A percentile compares a stretch with the other conserved stretches of the same genome.
Evolutionary conservation across 2,113 vertebrate species (phyloP).

Genomic region (Rhea pennata): DNA sequence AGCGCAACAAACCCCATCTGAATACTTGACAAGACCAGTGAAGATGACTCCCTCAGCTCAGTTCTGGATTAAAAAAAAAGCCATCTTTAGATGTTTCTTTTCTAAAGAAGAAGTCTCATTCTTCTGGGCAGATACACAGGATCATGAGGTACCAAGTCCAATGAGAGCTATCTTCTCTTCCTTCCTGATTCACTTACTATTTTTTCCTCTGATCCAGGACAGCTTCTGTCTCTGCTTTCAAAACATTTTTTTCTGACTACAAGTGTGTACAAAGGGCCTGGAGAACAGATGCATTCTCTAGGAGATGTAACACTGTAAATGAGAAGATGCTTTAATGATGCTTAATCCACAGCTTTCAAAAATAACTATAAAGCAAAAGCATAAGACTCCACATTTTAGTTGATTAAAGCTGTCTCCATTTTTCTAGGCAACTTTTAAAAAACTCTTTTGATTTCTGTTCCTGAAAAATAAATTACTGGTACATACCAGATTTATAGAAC

Average conservation of each 20-base stretch:
- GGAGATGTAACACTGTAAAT: not conserved
- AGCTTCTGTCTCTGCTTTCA: not conserved
- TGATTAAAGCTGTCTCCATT: not conserved
- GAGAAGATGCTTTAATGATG: not conserved
- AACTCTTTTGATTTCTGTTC: not conserved
- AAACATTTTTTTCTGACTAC: not conserved
- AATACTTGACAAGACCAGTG: not conserved
- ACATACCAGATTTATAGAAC: not conserved
- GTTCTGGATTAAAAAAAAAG: not conserved
- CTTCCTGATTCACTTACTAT: not conserved
- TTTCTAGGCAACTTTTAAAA: not conserved
- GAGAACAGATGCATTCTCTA: not conserved
- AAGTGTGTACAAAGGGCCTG: not conserved
- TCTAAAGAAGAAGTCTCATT: not conserved
- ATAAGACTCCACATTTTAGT: not conserved
- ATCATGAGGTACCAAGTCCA: not conserved
- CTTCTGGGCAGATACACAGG: not conserved
- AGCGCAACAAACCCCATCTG: not conserved
- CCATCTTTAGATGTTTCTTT: not conserved
- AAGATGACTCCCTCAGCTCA: not conserved
- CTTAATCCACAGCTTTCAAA: constrained; percentile 16
- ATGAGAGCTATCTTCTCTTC: not conserved
- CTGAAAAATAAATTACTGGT: not conserved
- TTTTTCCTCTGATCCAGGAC: not conserved
- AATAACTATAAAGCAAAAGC: not conserved